Conservation (phyloP, 2,113 vertebrate genomes). For the Madoqua kirkii region DNA sequence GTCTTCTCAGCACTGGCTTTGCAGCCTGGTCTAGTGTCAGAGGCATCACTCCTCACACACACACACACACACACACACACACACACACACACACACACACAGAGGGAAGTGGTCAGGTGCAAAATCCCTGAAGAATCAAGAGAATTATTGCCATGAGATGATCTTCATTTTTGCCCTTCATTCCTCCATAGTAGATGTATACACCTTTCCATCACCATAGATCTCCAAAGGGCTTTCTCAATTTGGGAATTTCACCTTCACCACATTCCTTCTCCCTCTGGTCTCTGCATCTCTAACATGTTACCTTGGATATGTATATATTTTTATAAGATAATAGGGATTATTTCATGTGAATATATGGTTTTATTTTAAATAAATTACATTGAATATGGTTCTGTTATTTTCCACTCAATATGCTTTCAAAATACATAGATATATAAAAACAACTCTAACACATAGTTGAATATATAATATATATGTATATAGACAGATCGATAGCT, state of each 20-base stretch:
- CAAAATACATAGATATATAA: not conserved
- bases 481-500: rapidly evolving
- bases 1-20: not conserved
- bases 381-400: not conserved
- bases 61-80: not conserved
- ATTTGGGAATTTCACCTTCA: not conserved
- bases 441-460: not conserved
- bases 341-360: not conserved
- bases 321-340: not conserved
- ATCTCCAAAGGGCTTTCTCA: not conserved
- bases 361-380: not conserved
- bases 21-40: not conserved
- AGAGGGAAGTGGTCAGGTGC: not conserved
- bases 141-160: not conserved
- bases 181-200: not conserved
- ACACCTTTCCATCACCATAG: too few relatives aligned
- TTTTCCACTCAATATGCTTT: not conserved
- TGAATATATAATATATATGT: not conserved
- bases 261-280: not conserved
- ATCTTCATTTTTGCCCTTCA: not conserved
- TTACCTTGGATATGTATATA: not conserved
- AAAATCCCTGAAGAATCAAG: not conserved
- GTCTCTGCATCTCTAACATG: not conserved
- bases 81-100: not conserved
- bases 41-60: not conserved